Evolutionary conservation across 2,113 vertebrate species (phyloP).

Genomic region (Saccopteryx leptura): DNA sequence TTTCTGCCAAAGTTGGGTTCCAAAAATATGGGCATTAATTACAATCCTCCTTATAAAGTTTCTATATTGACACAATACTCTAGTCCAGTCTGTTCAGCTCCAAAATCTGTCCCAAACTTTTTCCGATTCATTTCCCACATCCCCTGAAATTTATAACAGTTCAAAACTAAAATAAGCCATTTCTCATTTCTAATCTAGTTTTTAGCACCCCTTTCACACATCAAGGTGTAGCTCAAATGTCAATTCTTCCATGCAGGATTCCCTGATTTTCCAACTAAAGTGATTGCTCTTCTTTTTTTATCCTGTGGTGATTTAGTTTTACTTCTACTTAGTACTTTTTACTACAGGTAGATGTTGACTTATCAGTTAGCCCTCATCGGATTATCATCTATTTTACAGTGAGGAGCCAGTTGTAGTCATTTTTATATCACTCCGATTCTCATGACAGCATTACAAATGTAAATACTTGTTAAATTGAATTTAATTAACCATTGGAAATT

Average conservation of each 20-base stretch:
- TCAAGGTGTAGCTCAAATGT: not conserved
- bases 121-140: not conserved
- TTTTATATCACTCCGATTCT: constrained; percentile 25
- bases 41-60: not conserved
- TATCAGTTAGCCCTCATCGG: not conserved
- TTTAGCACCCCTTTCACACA: not conserved
- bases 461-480: not conserved
- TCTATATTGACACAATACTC: not conserved
- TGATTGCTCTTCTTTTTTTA: not conserved
- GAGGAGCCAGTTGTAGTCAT: not conserved
- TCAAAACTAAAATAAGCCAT: not conserved
- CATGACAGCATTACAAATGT: not conserved
- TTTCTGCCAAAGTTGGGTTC: not conserved
- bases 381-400: constrained; percentile 25
- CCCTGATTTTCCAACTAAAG: not conserved
- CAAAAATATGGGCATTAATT: not conserved
- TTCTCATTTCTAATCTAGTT: not conserved
- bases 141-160: not conserved
- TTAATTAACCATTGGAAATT: not conserved
- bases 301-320: not conserved
- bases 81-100: not conserved
- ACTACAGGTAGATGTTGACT: not conserved
- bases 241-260: not conserved
- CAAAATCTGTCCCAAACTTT: not conserved
- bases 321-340: not conserved